Percentiles rank a stretch among this genome's conserved stretches.
phyloP scores from a whole-genome alignment of 2,113 vertebrate genomes.

The Nansenia antarctica region DNA sequence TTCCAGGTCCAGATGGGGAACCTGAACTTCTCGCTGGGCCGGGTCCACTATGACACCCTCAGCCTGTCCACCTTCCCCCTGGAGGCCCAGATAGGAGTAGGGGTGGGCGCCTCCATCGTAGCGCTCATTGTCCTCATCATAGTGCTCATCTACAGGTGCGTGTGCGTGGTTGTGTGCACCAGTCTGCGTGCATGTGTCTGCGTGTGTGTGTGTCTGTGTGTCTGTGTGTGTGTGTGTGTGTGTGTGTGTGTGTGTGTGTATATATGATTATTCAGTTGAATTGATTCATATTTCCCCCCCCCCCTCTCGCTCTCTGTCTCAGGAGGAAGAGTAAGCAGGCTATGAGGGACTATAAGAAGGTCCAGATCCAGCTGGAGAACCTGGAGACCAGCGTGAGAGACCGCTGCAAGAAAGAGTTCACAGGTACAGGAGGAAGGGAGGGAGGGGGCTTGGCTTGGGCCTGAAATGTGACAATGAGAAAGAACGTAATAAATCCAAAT shows the following conservation, averaged over 20 bases:
- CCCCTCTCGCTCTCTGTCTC: constrained; percentile 24
- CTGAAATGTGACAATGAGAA: too few relatives aligned
- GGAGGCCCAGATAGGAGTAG: constrained; percentile 93
- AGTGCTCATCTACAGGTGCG: constrained; percentile 95
- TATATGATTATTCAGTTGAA: too few relatives aligned
- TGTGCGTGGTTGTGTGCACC: background rate
- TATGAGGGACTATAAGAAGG: constrained; percentile 96
- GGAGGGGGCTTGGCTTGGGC: too few relatives aligned
- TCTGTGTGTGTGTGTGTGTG: background rate
- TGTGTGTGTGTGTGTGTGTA: background rate
- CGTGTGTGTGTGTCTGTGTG: background rate
- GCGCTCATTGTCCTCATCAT: constrained; percentile 93
- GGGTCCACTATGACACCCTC: constrained; percentile 90
- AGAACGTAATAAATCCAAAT: too few relatives aligned
- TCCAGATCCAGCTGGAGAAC: constrained; percentile 97
- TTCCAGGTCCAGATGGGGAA: constrained; percentile 95
- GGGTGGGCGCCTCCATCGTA: constrained; percentile 90
- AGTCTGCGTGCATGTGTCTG: background rate
- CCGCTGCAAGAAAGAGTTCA: constrained; percentile 98
- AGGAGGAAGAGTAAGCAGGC: constrained; percentile 99
- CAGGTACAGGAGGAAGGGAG: too few relatives aligned
- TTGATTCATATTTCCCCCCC: too few relatives aligned
- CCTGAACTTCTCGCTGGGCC: constrained; percentile 88
- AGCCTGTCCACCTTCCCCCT: constrained; percentile 88
- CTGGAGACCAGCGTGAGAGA: constrained; percentile 97